phyloP scores from a whole-genome alignment of 2,797 vertebrate species.

The Emys orbicularis region DNA sequence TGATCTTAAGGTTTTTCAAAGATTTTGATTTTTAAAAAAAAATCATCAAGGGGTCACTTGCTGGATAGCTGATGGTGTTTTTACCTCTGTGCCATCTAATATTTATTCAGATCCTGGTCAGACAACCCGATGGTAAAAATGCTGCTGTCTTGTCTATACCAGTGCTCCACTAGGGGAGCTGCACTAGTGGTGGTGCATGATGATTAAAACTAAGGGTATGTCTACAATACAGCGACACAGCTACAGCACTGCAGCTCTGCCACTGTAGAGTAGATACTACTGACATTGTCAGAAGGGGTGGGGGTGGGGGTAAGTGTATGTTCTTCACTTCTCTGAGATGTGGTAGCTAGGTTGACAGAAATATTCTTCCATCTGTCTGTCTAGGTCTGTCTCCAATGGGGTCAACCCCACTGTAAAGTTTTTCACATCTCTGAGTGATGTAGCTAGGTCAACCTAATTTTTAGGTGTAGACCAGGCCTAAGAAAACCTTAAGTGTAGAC shows the following conservation, averaged over 20 bases:
- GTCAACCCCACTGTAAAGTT: background rate
- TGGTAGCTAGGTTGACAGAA: background rate
- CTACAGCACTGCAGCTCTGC: background rate
- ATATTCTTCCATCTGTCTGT: background rate
- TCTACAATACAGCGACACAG: background rate
- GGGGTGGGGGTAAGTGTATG: too few relatives aligned
- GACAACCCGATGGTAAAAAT: background rate
- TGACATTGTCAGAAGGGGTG: too few relatives aligned
- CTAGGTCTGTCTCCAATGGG: background rate
- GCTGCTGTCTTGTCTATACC: background rate
- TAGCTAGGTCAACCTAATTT: background rate
- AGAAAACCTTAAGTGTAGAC: background rate
- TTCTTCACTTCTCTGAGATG: background rate
- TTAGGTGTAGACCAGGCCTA: background rate
- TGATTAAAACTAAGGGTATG: background rate
- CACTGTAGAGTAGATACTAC: background rate
- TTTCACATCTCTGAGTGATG: background rate
- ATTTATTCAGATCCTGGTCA: background rate
- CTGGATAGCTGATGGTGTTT: background rate
- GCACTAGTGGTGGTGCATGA: background rate
- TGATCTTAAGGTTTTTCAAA: conserved; percentile 47
- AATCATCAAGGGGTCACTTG: conserved; percentile 28
- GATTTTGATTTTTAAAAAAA: background rate
- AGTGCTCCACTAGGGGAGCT: background rate
- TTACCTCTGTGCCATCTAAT: background rate